Base-by-base conservation (phyloP, 1,140 invertebrate species). In the Brachystomella parvula region DNA sequence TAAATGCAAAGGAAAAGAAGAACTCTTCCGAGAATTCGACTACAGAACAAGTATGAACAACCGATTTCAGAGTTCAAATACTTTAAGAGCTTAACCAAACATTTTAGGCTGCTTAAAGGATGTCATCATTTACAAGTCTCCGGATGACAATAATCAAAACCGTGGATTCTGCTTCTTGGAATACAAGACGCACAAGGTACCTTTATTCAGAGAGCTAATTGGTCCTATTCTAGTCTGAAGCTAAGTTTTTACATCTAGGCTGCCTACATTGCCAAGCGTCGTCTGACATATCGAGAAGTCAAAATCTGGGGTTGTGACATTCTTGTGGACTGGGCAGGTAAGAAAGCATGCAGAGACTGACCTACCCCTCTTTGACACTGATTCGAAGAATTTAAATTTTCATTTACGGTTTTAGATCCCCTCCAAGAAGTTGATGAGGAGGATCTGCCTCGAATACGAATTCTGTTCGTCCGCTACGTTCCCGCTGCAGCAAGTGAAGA, bases 131-230 rank as follows among this genome's bases (percentile, higher is more conserved):
- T 99, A 99, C 85, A 95, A 93, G 82, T 96, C 92, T 76, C 94
- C 96, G 70, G 96, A 98, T 83, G 94, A 98, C 79, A 94, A 94
- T 6, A 79, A 94, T 94, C 98, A 98, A 82, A 99, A 99, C 82
- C 86, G 96, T 80, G 96, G 96, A 73, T 99, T 99, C 82, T 98
- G 96, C 82, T 99, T 99, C 84, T 86, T 99, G 78, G 96, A 99
- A 83, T 99, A 98, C 81, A 94, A 97, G 81, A 96, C 93, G 77
- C 96, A 99, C 81, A 99, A 98, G 84, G n/a, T n/a, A n/a, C n/a
- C n/a, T n/a, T n/a, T n/a, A n/a, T n/a, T n/a, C n/a, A n/a, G n/a
- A n/a, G n/a, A n/a, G n/a, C n/a, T n/a, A n/a, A n/a, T n/a, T n/a
- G n/a, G n/a, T n/a, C n/a, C n/a, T n/a, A n/a, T n/a, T n/a, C n/a